Conservation (phyloP, 2,113 vertebrate species). For the Sarotherodon lohbergeri region DNA sequence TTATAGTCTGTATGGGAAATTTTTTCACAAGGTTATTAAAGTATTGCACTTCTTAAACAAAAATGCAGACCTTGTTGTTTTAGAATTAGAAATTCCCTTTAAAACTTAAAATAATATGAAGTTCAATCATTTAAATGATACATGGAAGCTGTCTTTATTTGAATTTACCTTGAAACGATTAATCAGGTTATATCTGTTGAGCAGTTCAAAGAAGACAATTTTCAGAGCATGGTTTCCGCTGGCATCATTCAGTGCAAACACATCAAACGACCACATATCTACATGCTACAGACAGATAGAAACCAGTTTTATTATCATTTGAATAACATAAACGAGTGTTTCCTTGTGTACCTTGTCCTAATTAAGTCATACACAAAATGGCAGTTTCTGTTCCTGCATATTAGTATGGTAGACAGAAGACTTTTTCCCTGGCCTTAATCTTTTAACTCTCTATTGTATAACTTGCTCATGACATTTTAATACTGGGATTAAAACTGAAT, state of each 20-base stretch:
- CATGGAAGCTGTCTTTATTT: background rate
- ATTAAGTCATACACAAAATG: background rate
- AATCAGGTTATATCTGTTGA: conserved; percentile 93
- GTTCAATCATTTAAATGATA: background rate
- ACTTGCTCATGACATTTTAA: background rate
- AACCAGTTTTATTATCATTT: background rate
- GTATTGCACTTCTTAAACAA: background rate
- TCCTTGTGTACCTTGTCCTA: background rate
- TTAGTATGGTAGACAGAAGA: background rate
- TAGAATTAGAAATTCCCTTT: background rate
- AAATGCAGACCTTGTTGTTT: background rate
- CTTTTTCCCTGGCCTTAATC: background rate
- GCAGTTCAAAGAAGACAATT: conserved; percentile 94
- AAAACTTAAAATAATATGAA: background rate
- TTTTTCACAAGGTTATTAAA: background rate
- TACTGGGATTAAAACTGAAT: background rate
- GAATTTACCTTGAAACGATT: conserved; percentile 88
- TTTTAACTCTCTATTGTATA: background rate
- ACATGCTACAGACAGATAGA: conserved; percentile 74
- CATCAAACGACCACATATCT: conserved; percentile 94
- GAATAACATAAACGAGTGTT: background rate
- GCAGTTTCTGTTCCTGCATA: background rate
- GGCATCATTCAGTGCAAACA: conserved; percentile 90
- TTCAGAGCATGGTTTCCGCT: conserved; percentile 92
- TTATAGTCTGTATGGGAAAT: background rate